Percentiles rank a stretch among this genome's conserved stretches.
Evolutionary conservation across 2,113 vertebrate species (phyloP).

Genomic region (Calyptommatus sinebrachiatus): DNA sequence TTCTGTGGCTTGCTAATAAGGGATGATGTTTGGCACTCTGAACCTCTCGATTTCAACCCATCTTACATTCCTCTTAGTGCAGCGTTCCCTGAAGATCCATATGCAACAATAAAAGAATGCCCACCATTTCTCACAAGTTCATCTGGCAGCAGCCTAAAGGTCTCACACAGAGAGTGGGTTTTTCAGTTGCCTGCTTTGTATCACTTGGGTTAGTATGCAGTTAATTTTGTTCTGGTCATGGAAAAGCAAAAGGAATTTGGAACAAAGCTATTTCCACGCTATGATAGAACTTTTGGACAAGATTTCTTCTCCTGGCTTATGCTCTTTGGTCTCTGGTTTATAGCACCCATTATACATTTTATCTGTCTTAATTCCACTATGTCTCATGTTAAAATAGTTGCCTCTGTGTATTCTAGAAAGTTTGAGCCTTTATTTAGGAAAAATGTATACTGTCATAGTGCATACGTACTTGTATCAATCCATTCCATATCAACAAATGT

Average conservation of each 20-base stretch:
- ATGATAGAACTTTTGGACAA: constrained; percentile 1
- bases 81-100: constrained; percentile 15
- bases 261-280: constrained; percentile 19
- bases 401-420: constrained; percentile 1
- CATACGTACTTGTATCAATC: neutral
- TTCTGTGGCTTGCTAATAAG: neutral
- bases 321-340: neutral
- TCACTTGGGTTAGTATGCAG: constrained; percentile 20
- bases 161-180: neutral
- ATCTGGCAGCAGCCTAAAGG: constrained; percentile 20
- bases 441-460: neutral
- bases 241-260: constrained; percentile 17
- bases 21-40: neutral
- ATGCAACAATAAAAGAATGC: constrained; percentile 20
- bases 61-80: neutral
- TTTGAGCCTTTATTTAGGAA: neutral
- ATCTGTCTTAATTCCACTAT: neutral
- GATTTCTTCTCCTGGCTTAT: neutral
- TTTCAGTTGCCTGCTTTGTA: constrained; percentile 23
- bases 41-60: neutral
- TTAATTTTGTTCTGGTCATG: constrained; percentile 25
- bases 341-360: neutral
- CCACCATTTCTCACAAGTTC: constrained; percentile 23
- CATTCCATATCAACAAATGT: no score
- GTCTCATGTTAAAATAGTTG: neutral